Evolutionary conservation across 2,888 invertebrate species (phyloP).

Genomic region (Drosophila prostipennis): DNA sequence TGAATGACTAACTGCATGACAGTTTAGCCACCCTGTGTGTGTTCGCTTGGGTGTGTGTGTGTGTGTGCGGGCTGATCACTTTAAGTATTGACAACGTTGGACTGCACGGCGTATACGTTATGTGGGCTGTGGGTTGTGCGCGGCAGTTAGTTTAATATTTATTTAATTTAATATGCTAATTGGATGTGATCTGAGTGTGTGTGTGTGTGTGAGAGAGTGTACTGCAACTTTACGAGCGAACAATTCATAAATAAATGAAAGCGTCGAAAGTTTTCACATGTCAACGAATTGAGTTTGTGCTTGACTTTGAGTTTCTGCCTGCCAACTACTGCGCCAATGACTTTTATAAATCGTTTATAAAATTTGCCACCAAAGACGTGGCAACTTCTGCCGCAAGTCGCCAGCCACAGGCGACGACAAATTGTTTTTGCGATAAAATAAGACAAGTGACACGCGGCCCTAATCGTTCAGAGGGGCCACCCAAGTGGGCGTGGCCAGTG

Average conservation of each 20-base stretch:
- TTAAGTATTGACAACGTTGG: constrained; percentile 73
- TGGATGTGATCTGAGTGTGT: constrained; percentile 74
- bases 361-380: constrained; percentile 68
- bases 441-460: constrained; percentile 73
- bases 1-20: constrained; percentile 78
- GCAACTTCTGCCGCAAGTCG: constrained; percentile 56
- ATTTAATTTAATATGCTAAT: constrained; percentile 83
- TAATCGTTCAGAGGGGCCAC: constrained; percentile 55
- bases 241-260: constrained; percentile 78
- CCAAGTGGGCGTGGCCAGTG: constrained; percentile 29
- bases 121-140: constrained; percentile 25
- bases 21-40: constrained; percentile 45
- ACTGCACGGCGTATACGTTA: constrained; percentile 54
- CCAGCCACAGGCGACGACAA: constrained; percentile 65
- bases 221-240: constrained; percentile 71
- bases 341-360: constrained; percentile 76
- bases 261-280: constrained; percentile 68
- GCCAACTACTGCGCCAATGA: constrained; percentile 48
- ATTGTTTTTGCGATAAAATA: constrained; percentile 78
- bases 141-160: constrained; percentile 81
- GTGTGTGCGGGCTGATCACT: constrained; percentile 73
- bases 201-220: constrained; percentile 22
- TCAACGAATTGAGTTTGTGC: constrained; percentile 72
- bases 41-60: constrained; percentile 11
- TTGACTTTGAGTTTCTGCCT: constrained; percentile 33